Base-by-base conservation (phyloP, 1,140 invertebrate genomes). In the Heliconius hewitsoni region DNA sequence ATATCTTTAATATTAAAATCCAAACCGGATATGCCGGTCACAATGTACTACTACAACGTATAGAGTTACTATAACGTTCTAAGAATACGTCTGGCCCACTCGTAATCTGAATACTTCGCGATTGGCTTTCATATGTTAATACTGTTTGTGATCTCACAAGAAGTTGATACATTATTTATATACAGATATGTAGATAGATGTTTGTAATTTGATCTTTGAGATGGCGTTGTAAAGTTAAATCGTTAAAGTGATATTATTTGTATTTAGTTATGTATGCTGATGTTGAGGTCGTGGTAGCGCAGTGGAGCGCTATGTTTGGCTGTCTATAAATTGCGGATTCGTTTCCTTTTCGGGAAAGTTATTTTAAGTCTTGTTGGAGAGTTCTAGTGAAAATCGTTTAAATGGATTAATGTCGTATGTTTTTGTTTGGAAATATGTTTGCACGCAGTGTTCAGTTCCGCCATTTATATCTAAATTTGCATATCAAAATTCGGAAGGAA, bases 121-220 rank as follows among this genome's bases (percentile, higher is more conserved):
- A 72, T 72, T 72, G 23, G 71, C 71, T 72, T 72, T 72, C 71
- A 72, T 72, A 34, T 72, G 71, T 72, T 72, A 72, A 72, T 66
- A 39, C 37, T 72, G 34, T 72, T 72, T 72, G 71, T 72, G 30
- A 72, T 11, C 71, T 72, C 37, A 39, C 37, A 42, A 72, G 71
- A 39, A 37, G 71, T 72, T 72, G 37, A 72, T 72, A 72, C 71
- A 19, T 42, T 39, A 19, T 72, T 72, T 37, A 34, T 72, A 72
- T 71, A 46, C 16, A 46, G 13, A 46, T 46, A 46, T 11, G 8
- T 42, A 46, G 42, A 42, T 42, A 42, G 23, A 66, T 66, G 27
- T 16, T 66, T 66, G 60, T 66, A 13, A 66, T 11, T 30, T 30
- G 60, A n/a, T 30, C 55, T 66, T n/a, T 27, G 19, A 57, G n/a